Conservation (phyloP, 1,140 invertebrate species). For the Eupristina koningsbergeri region DNA sequence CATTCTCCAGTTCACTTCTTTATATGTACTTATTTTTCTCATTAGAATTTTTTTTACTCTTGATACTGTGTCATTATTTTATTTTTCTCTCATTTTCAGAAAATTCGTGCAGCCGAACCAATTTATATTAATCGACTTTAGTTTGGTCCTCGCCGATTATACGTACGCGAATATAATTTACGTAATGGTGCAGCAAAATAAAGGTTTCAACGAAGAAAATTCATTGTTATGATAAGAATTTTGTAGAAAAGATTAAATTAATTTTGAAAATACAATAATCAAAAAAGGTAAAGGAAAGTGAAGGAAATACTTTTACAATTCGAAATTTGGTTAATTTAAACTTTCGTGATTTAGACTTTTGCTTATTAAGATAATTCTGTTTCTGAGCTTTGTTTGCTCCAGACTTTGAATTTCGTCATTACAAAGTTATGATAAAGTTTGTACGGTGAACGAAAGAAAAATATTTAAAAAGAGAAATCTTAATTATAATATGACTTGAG, state of each 20-base stretch:
- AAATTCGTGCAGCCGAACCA: conserved; percentile 31
- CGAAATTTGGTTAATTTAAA: conserved; percentile 15
- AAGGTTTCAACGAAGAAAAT: neutral
- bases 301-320: neutral
- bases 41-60: neutral
- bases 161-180: conserved; percentile 13
- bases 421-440: conserved; percentile 5
- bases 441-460: neutral
- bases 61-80: conserved; percentile 46
- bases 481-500: neutral
- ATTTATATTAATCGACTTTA: conserved; percentile 38
- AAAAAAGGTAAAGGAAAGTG: neutral
- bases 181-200: conserved; percentile 26
- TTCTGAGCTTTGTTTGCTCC: neutral
- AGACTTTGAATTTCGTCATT: neutral
- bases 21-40: neutral
- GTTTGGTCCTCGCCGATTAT: neutral
- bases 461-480: neutral
- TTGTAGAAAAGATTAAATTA: neutral
- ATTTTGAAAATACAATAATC: neutral
- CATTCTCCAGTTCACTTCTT: neutral
- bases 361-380: conserved; percentile 9
- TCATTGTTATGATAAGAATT: neutral
- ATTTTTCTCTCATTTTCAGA: conserved; percentile 34
- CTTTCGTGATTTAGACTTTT: neutral